A percentile compares a stretch with the other conserved stretches of the same genome.
These are phyloP conservation scores for Telenomus remus DNA, from an alignment of 1,140 invertebrate genomes.

Conservation along the genomic window DNA sequence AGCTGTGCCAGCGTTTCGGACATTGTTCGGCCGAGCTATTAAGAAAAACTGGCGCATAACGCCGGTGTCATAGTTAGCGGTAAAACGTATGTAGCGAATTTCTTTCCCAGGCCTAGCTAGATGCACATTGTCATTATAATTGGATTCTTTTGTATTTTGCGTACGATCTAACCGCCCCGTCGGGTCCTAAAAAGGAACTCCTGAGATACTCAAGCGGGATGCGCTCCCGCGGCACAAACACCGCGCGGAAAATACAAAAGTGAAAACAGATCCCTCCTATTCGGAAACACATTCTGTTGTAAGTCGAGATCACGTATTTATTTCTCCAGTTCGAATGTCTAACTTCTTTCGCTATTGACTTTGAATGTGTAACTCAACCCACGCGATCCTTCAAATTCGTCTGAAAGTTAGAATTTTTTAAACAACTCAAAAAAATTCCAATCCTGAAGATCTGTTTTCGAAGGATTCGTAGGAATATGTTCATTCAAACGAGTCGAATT, in stretches of 20 bases:
- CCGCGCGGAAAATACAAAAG: constrained; percentile 67
- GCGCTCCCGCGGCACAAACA: constrained; percentile 71
- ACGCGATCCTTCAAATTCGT: constrained; percentile 8
- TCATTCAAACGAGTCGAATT: too few relatives aligned
- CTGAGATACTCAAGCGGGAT: constrained; percentile 64
- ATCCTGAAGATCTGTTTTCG: too few relatives aligned
- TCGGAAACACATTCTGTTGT: constrained; percentile 51
- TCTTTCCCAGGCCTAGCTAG: constrained; percentile 71
- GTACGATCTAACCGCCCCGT: constrained; percentile 68
- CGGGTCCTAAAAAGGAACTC: constrained; percentile 58
- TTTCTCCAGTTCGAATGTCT: constrained; percentile 37
- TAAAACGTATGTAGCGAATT: constrained; percentile 68
- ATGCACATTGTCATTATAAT: constrained; percentile 74
- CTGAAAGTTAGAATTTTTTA: too few relatives aligned
- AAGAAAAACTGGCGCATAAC: constrained; percentile 62
- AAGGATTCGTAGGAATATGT: too few relatives aligned
- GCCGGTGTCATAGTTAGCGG: constrained; percentile 64
- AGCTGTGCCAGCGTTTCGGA: constrained; percentile 20
- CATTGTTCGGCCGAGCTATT: constrained; percentile 38
- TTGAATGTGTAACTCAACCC: constrained; percentile 36
- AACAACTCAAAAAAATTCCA: too few relatives aligned
- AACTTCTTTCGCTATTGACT: constrained; percentile 34
- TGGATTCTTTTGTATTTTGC: constrained; percentile 72
- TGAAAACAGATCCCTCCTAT: constrained; percentile 66
- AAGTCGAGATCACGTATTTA: constrained; percentile 47